Evolutionary conservation across 2,797 vertebrate genomes (phyloP), one percentile per base, ranked within the genome.

Genomic region (Chromobotia macracanthus): DNA sequence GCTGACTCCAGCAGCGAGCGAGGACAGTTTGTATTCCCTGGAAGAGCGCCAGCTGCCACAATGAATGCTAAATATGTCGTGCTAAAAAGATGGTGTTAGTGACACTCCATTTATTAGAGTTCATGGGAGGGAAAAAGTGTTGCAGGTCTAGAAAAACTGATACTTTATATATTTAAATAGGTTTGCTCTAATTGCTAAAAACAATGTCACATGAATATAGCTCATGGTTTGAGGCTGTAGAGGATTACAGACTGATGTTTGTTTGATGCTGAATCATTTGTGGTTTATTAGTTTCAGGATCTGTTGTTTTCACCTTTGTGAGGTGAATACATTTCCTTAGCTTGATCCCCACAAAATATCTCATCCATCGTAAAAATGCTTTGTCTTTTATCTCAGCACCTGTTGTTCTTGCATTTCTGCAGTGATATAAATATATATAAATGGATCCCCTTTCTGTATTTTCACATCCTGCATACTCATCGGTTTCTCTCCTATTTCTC

Each of bases 401-500:
- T 61, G 61, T 66, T 66, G 66, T 77, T 74, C 41, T 44, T 73
- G 77, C 74, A 44, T 56, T 53, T 68, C 64, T 77, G 71, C 72
- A 53, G 63, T 76, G 67, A 75, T 78, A 53, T 75, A 80, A 5
- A 50, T 41, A 72, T 76, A 75, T 72, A 87, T 89, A 76, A 51
- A 51, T 78, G 31, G 56, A 63, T 88, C 83, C 67, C 71, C 90
- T 90, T 90, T 81, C 87, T 84, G 71, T 80, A 74, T 75, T 56
- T 86, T 76, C 85, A 85, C 77, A 86, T 73, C 82, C 81, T 86
- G 81, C 85, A 80, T 84, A 87, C 87, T 92, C 87, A 91, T 89
- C 87, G 85, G 90, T 82, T 91, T 80, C 89, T 89, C 91, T 90
- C 80, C 83, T 89, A 89, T 90, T 89, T 89, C 88, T 90, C 87